Base-by-base conservation (phyloP, 2,113 vertebrate species). In the Oenanthe oenanthe region DNA sequence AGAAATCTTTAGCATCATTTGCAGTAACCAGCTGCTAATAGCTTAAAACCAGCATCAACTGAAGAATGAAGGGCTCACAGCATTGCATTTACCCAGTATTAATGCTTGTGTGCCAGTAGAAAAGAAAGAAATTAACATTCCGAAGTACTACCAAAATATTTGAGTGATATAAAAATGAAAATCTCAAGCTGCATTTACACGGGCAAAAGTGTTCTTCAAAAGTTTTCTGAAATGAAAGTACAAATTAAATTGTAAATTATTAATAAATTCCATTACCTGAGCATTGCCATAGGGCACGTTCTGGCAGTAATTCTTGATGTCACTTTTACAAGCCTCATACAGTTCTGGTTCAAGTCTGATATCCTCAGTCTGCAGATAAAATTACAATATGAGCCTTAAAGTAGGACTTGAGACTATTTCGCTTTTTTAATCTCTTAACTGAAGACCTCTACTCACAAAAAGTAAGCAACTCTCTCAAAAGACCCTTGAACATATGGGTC, bases 341-440 rank as follows among this genome's bases (percentile, higher is more conserved):
- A 99, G 97, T 40, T 99, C 99, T 32, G 99, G 99, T 80, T 99
- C 99, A 83, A 99, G 98, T 4, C 99, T 98, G 92, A 99, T 99
- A 95, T 99, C 99, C 89, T 99, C 99, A 0, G 99, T 99, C 99
- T 99, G 96, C 43, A 95, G 72, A 7, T 83, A 10, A 90, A 96
- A 79, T 70, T 38, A 68, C 47, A 62, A 24, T 17, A 75, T 22
- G 32, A 93, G 48, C 63, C 20, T 63, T 43, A 34, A 91, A 68
- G 17, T 32, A 60, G 57, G 14, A 76, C 26, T 43, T 5, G 4
- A 65, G 43, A 40, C 28, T 50, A 40, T 56, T 88, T 62, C 31
- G 50, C 32, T 83, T 86, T n/a, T 38, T 48, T 26, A 16, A 29
- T 20, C 24, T 77, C 38, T 71, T 83, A 95, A 56, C 40, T 58